Percentiles rank a stretch among this genome's conserved stretches.
Conservation (phyloP, 2,797 vertebrate genomes). For the Oophaga sylvatica region DNA sequence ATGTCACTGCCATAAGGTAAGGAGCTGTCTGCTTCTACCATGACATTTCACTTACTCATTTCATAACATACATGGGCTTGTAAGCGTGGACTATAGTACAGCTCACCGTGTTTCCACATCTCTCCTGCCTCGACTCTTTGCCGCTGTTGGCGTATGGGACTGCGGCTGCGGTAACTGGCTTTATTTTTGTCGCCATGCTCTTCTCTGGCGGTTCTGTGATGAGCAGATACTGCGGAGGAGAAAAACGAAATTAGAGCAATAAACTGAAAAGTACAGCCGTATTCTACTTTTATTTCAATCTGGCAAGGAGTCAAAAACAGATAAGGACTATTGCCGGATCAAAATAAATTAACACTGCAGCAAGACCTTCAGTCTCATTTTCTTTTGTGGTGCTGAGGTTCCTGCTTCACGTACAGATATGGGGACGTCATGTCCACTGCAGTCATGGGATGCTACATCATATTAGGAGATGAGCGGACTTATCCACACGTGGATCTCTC, state of each 20-base stretch:
- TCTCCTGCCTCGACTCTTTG: slow-evolving; percentile 83
- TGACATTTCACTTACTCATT: no score
- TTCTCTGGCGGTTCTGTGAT: slow-evolving; percentile 84
- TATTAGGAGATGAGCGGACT: no score
- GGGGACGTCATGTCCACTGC: no score
- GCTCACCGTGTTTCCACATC: slow-evolving; percentile 77
- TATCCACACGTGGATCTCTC: no score
- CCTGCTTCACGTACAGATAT: no score
- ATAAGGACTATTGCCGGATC: neutral
- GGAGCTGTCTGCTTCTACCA: no score
- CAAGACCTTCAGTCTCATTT: no score
- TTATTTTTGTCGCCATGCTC: slow-evolving; percentile 89
- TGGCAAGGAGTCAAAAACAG: no score
- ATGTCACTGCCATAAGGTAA: no score
- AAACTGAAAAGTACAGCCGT: neutral
- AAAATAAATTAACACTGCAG: neutral
- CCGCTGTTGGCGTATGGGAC: slow-evolving; percentile 79
- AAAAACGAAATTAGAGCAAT: slow-evolving; percentile 10
- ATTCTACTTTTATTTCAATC: no score
- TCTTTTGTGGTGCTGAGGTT: neutral
- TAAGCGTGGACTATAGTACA: neutral
- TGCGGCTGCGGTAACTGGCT: slow-evolving; percentile 86
- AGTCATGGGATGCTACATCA: no score
- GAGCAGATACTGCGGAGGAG: slow-evolving; percentile 77
- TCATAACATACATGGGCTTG: no score